These are phyloP conservation scores for Pollimyrus isidori DNA, from an alignment of 2,113 vertebrate species.

Conservation along the genomic window DNA sequence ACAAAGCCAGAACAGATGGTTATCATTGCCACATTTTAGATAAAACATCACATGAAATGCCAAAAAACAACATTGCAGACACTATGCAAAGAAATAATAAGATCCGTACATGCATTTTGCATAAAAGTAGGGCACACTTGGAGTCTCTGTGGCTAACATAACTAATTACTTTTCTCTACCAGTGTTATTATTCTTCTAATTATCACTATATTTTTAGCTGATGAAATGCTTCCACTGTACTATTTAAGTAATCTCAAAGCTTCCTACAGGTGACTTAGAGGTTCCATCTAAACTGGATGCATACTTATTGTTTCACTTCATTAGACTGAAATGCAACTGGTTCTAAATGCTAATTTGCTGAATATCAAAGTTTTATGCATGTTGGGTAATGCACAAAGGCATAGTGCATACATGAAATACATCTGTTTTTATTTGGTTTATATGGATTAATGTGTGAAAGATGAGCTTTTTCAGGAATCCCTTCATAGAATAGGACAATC, in stretches of 20 bases:
- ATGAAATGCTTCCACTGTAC: conserved; percentile 21
- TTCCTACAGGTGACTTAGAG: not conserved
- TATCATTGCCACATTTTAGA: not conserved
- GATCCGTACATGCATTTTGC: not conserved
- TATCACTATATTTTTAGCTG: conserved; percentile 26
- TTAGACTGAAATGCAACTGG: not conserved
- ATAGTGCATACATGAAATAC: not conserved
- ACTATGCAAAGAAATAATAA: not conserved
- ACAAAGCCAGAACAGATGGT: not conserved
- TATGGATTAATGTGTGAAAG: not conserved
- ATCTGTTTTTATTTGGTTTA: not conserved
- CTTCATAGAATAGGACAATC: not conserved
- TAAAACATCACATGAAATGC: not conserved
- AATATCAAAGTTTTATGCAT: not conserved
- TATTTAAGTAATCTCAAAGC: conserved; percentile 1
- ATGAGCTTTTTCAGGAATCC: not conserved
- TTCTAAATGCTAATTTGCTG: not conserved
- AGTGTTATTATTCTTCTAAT: conserved; percentile 28
- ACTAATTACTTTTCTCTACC: conserved; percentile 19
- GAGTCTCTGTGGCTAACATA: conserved; percentile 16
- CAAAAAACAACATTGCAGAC: not conserved
- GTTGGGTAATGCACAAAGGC: not conserved
- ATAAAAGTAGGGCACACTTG: conserved; percentile 16
- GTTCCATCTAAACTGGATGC: not conserved
- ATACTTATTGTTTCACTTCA: not conserved